phyloP scores from a whole-genome alignment of 1,140 invertebrate species.

The Eulimnadia texana region DNA sequence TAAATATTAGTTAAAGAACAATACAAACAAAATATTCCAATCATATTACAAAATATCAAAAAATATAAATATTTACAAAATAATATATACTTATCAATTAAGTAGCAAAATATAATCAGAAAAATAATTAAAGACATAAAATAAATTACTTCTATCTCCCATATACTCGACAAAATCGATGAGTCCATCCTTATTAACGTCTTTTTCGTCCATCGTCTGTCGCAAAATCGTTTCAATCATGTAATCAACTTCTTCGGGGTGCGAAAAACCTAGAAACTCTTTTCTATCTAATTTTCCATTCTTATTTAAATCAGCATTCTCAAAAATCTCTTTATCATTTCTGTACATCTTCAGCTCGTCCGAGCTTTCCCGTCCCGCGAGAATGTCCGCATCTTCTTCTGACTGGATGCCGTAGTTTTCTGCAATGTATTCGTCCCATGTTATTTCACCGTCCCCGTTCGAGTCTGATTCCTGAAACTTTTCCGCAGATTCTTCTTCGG shows the following conservation, averaged over 20 bases:
- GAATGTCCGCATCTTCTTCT: conserved; percentile 22
- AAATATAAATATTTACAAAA: too few relatives aligned
- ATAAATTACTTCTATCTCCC: conserved; percentile 47
- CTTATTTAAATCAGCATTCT: conserved; percentile 67
- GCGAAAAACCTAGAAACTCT: conserved; percentile 80
- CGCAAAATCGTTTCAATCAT: conserved; percentile 74
- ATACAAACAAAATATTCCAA: conserved; percentile 1
- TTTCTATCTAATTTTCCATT: conserved; percentile 58
- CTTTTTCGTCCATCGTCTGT: conserved; percentile 72
- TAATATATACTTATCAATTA: too few relatives aligned
- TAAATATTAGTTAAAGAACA: not conserved
- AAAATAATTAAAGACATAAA: too few relatives aligned
- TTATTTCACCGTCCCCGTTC: conserved; percentile 63
- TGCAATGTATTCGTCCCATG: conserved; percentile 74
- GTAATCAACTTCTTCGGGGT: conserved; percentile 80
- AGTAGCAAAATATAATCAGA: too few relatives aligned
- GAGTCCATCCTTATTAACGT: conserved; percentile 63
- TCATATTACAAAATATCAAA: too few relatives aligned
- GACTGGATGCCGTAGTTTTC: conserved; percentile 62
- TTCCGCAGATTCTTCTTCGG: conserved; percentile 74
- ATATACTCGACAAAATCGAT: conserved; percentile 72
- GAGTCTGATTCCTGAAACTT: conserved; percentile 71
- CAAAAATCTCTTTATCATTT: conserved; percentile 76
- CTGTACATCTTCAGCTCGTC: conserved; percentile 30
- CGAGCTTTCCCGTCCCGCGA: conserved; percentile 18